Evolutionary conservation across 1,140 invertebrate species (phyloP), one percentile per base, ranked within the genome.

Genomic region (Neodiprion virginianus): DNA sequence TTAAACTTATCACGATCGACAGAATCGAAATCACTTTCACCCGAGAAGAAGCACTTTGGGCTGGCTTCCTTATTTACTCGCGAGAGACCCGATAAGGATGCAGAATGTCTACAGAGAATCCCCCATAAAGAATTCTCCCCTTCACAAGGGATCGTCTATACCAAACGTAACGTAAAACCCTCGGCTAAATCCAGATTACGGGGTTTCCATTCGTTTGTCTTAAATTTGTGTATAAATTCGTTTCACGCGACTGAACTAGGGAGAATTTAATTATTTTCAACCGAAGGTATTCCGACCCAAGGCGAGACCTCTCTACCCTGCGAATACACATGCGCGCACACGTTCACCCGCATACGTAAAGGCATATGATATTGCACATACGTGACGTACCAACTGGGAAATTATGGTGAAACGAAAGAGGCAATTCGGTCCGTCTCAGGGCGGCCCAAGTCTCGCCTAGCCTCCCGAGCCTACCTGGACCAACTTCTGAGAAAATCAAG

Each of bases 161-260:
- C 53, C 53, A 17, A 61, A 7, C 53, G 11, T 17, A 61, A 5
- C 53, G n/a, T 21, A 61, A 61, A 61, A 14, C 53, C 53, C 53
- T 61, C 53, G 11, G 53, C 11, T 61, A 61, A 61, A 61, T 8
- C 53, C 53, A 17, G 53, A 61, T 61, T 61, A 40, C 53, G n/a
- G n/a, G 8, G 53, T 61, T 61, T 61, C n/a, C 53, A 8, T 61
- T 61, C 53, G 53, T 61, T 61, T 61, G 53, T 61, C 53, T 11
- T 61, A 8, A 61, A 61, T 61, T 61, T 61, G 53, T 61, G n/a
- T 61, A 61, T 61, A 61, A 61, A 61, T 61, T 61, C 53, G 53
- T 61, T 61, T 17, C 53, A 40, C n/a, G 11, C 7, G 11, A 12
- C 53, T 61, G 11, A 61, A 61, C 11, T 61, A 61, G 8, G 53